Evolutionary conservation across 1,140 invertebrate genomes (phyloP), one percentile per base, ranked within the genome.

Genomic region (Euwallacea fornicatus): DNA sequence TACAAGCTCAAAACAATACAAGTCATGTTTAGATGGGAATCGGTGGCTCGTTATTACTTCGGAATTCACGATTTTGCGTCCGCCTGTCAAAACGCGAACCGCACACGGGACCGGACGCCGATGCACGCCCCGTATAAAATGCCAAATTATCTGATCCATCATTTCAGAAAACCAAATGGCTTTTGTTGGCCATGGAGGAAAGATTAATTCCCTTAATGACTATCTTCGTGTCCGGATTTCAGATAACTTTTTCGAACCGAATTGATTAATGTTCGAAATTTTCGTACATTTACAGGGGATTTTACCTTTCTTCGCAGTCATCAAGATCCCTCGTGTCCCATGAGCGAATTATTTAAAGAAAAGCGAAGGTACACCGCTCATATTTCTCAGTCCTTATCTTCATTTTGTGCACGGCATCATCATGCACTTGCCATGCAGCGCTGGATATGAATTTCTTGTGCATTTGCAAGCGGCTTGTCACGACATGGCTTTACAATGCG

Each of bases 11-110:
- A 58, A 70, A 70, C 69, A 70, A 70, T 70, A 59, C 69, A 53
- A 70, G 61, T 70, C 69, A 70, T 70, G 69, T 70, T 54, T 13
- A 70, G 69, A 70, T 70, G 61, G 53, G 61, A 69, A 70, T 70
- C 69, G 69, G 69, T 70, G 69, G 69, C 69, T 70, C 69, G 69
- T 64, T 70, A 70, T 64, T 70, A 70, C 62, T 56, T 33, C 43
- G 69, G 69, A 70, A 70, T 70, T 50, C 69, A 70, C 69, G 69
- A 70, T 70, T 70, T 65, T 42, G 41, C 50, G 53, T 55, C 55
- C 65, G 47, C 11, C 59, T 66, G 64, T 67, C 66, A 69, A 69
- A 69, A 54, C 58, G 56, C 66, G 56, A 60, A 61, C 44, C 43
- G 21, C 58, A 61, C 47, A 47, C 43, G 21, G 21, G 21, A 56